A percentile compares a stretch with the other conserved stretches of the same genome.
Conservation (phyloP, 1,140 invertebrate species). For the Octopus bimaculoides region DNA sequence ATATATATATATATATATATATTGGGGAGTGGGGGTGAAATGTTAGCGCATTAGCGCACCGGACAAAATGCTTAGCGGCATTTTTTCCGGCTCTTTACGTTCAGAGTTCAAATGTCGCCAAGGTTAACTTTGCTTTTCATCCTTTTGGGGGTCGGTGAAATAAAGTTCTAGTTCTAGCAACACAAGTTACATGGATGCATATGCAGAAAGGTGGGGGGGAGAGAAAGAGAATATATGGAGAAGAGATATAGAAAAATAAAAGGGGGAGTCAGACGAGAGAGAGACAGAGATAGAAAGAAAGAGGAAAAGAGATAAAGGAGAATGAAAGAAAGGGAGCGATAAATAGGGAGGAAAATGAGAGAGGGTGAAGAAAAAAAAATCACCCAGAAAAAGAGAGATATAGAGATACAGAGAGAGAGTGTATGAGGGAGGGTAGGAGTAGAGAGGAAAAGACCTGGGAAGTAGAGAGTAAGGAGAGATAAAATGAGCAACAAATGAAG, state of each 20-base stretch:
- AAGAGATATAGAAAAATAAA: background rate
- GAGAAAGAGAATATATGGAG: no score
- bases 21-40: no score
- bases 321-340: background rate
- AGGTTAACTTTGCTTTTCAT: no score
- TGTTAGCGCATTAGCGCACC: no score
- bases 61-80: no score
- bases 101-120: no score
- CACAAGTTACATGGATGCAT: no score
- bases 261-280: background rate
- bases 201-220: no score
- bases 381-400: background rate
- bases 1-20: no score
- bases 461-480: background rate
- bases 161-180: no score
- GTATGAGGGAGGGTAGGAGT: background rate
- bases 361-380: background rate
- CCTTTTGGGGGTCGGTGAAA: no score
- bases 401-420: background rate
- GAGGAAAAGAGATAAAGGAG: background rate
- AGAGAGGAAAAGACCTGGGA: background rate
- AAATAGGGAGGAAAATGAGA: background rate
- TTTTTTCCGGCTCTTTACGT: no score
- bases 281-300: background rate
- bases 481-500: background rate